Evolutionary conservation across 1,140 invertebrate genomes (phyloP).

Genomic region (Cyclina sinensis): DNA sequence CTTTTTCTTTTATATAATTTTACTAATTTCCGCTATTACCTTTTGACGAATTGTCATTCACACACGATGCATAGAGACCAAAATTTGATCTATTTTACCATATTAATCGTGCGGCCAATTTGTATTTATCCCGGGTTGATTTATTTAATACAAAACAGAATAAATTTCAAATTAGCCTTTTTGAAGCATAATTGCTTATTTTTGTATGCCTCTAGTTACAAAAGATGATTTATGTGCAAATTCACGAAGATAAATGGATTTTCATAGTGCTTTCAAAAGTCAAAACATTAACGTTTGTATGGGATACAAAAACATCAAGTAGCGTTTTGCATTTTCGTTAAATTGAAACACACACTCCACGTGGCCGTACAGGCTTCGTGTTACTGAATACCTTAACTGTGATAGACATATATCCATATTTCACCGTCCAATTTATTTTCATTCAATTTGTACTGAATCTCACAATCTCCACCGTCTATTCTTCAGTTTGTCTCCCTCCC

Average conservation of each 20-base stretch:
- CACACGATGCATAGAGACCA: conserved; percentile 14
- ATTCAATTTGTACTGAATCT: too few relatives aligned
- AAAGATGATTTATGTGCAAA: conserved; percentile 31
- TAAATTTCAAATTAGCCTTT: conserved; percentile 56
- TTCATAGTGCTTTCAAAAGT: conserved; percentile 8
- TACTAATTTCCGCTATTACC: conserved; percentile 59
- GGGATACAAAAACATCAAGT: background rate
- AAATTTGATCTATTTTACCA: background rate
- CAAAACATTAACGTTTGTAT: conserved; percentile 13
- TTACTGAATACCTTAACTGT: too few relatives aligned
- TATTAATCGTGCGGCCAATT: conserved; percentile 9
- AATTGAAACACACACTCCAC: too few relatives aligned
- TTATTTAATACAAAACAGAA: conserved; percentile 54
- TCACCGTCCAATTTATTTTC: too few relatives aligned
- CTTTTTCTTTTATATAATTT: conserved; percentile 35
- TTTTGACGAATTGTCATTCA: conserved; percentile 44
- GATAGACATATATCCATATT: too few relatives aligned
- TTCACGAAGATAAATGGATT: conserved; percentile 51
- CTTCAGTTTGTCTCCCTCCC: too few relatives aligned
- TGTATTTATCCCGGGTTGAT: conserved; percentile 22
- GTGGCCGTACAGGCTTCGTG: too few relatives aligned
- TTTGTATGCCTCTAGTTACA: conserved; percentile 25
- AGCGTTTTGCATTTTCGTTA: too few relatives aligned
- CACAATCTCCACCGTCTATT: too few relatives aligned
- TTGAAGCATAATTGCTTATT: conserved; percentile 48